Evolutionary conservation across 2,888 invertebrate genomes (phyloP).

Genomic region (Torymus texanus): DNA sequence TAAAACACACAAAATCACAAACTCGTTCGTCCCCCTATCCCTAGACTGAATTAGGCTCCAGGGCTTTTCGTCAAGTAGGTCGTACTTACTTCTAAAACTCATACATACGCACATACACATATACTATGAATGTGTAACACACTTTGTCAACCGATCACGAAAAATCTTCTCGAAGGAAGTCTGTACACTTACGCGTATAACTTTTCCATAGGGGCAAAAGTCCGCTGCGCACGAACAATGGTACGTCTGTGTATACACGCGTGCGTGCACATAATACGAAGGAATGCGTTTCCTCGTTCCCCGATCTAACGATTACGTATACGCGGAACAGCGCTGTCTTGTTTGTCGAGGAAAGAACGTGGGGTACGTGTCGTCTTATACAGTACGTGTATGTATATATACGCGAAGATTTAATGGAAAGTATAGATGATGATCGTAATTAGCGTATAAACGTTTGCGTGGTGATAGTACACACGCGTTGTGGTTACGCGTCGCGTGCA

Average conservation of each 20-base stretch:
- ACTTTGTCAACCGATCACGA: too few species aligned
- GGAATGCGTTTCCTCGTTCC: not conserved
- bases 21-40: constrained; percentile 25
- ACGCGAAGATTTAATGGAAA: constrained; percentile 25
- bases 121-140: too few species aligned
- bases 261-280: not conserved
- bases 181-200: not conserved
- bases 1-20: constrained; percentile 30
- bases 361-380: not conserved
- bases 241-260: not conserved
- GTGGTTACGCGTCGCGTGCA: too few species aligned
- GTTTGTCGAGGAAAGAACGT: not conserved
- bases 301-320: constrained; percentile 1
- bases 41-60: constrained; percentile 19
- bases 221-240: not conserved
- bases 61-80: constrained; percentile 36
- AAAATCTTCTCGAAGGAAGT: too few species aligned
- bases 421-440: constrained; percentile 33
- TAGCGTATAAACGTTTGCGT: constrained; percentile 5
- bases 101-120: constrained; percentile 18
- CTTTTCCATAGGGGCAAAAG: constrained; percentile 16
- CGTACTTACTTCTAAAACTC: constrained; percentile 33
- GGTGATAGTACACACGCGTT: not conserved
- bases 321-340: not conserved
- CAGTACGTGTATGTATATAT: too few species aligned